Percentiles rank a stretch among this genome's conserved stretches.
phyloP scores from a whole-genome alignment of 2,113 vertebrate genomes.

The Microcebus murinus region DNA sequence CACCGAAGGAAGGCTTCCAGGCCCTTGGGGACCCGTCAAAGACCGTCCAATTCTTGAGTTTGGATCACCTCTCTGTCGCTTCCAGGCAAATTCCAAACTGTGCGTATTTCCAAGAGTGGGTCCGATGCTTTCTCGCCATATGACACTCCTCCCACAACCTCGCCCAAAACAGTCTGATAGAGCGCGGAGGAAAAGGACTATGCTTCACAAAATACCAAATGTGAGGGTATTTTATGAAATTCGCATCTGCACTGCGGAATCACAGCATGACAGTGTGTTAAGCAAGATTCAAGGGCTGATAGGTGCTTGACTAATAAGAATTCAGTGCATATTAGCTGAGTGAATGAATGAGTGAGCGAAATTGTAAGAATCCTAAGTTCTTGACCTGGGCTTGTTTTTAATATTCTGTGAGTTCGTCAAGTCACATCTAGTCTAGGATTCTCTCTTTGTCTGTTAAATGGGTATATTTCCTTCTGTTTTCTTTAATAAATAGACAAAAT shows the following conservation, averaged over 20 bases:
- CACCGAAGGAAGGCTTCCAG: not conserved
- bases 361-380: not conserved
- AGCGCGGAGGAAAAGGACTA: not conserved
- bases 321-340: not conserved
- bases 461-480: not conserved
- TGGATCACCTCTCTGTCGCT: not conserved
- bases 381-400: not conserved
- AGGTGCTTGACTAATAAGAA: not conserved
- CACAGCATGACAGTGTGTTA: too few relatives aligned
- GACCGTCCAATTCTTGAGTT: not conserved
- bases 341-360: not conserved
- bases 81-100: not conserved
- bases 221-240: not conserved
- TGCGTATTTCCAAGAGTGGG: not conserved
- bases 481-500: not conserved
- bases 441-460: not conserved
- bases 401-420: not conserved
- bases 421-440: not conserved
- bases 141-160: not conserved
- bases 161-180: not conserved
- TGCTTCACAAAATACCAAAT: not conserved
- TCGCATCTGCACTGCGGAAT: accelerated
- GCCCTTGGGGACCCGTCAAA: not conserved
- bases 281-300: too few relatives aligned
- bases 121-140: not conserved